Conservation (phyloP, 2,113 vertebrate genomes). For the Notechis scutatus region DNA sequence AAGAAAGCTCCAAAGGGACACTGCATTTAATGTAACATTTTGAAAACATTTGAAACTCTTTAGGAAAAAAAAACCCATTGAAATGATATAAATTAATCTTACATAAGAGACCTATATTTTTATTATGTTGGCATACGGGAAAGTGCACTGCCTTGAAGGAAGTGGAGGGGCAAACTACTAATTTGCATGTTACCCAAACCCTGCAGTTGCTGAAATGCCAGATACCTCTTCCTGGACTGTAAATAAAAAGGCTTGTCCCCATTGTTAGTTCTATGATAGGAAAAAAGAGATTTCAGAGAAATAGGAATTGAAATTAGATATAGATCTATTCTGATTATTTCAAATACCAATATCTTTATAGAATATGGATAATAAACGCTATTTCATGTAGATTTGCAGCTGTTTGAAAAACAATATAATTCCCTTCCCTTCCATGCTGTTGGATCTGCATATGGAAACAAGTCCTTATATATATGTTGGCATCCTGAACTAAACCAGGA, state of each 20-base stretch:
- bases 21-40: not conserved
- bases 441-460: not conserved
- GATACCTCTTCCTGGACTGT: not conserved
- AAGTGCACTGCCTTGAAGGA: not conserved
- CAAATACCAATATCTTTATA: not conserved
- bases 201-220: not conserved
- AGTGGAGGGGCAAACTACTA: not conserved
- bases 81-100: not conserved
- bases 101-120: too few relatives aligned
- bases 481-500: not conserved
- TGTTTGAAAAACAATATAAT: not conserved
- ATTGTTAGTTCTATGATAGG: not conserved
- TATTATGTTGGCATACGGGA: not conserved
- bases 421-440: not conserved
- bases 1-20: not conserved
- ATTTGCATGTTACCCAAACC: not conserved
- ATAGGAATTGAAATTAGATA: not conserved
- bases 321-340: not conserved
- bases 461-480: not conserved
- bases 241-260: too few relatives aligned
- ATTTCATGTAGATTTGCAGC: not conserved
- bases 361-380: not conserved
- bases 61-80: not conserved
- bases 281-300: not conserved
- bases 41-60: not conserved